Conservation (phyloP, 2,113 vertebrate genomes). For the Phalacrocorax pelagicus region DNA sequence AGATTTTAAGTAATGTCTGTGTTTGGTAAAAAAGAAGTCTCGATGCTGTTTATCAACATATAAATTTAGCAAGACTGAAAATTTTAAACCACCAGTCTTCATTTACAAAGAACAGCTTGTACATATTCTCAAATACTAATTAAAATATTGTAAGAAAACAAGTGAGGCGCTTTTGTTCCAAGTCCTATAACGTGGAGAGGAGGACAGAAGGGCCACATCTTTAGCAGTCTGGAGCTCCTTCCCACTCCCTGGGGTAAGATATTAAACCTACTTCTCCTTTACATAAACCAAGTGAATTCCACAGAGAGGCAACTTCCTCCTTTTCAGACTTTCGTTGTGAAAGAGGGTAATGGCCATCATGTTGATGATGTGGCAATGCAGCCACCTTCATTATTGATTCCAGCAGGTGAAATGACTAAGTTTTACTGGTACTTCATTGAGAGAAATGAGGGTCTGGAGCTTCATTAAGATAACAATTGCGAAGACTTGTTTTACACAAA, state of each 20-base stretch:
- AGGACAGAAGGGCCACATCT: fast-evolving
- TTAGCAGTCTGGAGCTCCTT: neutral
- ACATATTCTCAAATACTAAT: neutral
- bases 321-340: neutral
- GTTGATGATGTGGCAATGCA: neutral
- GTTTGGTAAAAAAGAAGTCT: neutral
- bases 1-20: neutral
- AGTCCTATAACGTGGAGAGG: neutral
- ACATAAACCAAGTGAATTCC: neutral
- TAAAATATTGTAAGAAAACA: neutral
- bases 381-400: neutral
- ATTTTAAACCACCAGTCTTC: neutral
- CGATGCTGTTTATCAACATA: neutral
- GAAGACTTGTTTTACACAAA: neutral
- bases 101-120: neutral
- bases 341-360: neutral
- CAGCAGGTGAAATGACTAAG: neutral
- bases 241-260: neutral
- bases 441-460: neutral
- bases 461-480: neutral
- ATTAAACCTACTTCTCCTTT: neutral
- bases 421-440: neutral
- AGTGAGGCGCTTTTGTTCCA: neutral
- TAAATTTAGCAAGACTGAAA: neutral
- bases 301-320: neutral